Base-by-base conservation (phyloP, 2,113 vertebrate genomes). In the Perca fluviatilis region DNA sequence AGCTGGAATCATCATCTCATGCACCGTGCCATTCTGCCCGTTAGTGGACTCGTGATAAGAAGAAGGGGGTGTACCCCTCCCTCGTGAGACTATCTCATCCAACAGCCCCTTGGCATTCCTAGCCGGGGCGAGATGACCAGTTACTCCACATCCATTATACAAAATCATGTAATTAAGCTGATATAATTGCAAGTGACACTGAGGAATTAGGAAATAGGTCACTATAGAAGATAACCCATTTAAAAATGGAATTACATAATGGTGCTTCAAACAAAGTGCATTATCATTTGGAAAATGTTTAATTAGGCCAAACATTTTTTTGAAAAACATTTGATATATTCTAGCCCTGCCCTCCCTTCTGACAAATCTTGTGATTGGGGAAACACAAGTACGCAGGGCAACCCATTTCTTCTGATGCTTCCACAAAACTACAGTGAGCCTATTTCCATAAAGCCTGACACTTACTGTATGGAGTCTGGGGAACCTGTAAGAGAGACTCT, bases 41-140 rank as follows among this genome's bases (percentile, higher is more conserved):
- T 85, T 80, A 18, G 77, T 75, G 43, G 83, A 76, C 83, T 85
- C 83, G 1, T 80, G 83, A 19, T 96, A 96, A 79, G 96, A 86
- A 18, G 86, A 92, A 0, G 97, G 96, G 1, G 96, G 96, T 0
- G 96, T 96, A 1, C 96, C 96, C 10, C 95, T 93, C 0, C 96
- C 96, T 49, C 96, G 94, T 0, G 96, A 96, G 1, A 63, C 77
- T 14, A 85, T 85, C 43, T 85, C 83, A 16, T 85, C 83, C 71
- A 85, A 3, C 58, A 85, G 65, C 25, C 23, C 70, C 19, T 69
- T 80, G 51, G 71, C 83, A 57, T 85, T 71, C 71, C 83, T 85
- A 33, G 30, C 27, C 57, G 72, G 36, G 30, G 33, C 56, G 43
- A 82, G 19, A 40, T 71, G 54, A 85, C 11, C 43, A 36, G 74